These are phyloP conservation scores for Grammomys surdaster DNA, from an alignment of 2,113 vertebrate genomes.

Conservation along the genomic window DNA sequence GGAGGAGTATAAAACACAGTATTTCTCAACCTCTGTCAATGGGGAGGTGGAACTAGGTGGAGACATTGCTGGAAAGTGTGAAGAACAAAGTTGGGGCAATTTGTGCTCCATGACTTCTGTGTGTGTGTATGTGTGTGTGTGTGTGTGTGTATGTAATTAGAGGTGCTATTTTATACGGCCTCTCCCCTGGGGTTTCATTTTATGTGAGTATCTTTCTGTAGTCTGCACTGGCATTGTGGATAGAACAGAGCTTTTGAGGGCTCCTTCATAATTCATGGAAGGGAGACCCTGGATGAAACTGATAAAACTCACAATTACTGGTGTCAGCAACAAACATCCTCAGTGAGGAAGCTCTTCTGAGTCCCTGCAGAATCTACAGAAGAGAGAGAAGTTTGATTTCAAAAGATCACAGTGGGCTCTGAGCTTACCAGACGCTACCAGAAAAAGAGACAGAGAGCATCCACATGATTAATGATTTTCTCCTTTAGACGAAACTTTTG, in stretches of 20 bases:
- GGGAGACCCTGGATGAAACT: background rate
- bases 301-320: constrained; percentile 3
- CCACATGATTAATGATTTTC: constrained; percentile 29
- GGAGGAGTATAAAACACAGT: background rate
- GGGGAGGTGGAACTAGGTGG: background rate
- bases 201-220: background rate
- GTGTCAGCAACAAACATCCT: background rate
- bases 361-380: background rate
- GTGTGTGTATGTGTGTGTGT: no score
- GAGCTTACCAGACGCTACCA: background rate
- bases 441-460: background rate
- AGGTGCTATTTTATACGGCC: background rate
- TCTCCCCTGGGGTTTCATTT: background rate
- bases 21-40: background rate
- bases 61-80: background rate
- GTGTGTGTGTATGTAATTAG: background rate
- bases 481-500: constrained; percentile 36
- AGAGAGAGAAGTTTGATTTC: background rate
- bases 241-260: background rate
- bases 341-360: background rate
- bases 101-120: background rate
- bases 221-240: background rate
- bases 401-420: background rate
- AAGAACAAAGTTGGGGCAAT: background rate
- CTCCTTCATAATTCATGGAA: background rate